Base-by-base conservation (phyloP, 2,888 invertebrate species). In the Lasioglossum figueresi region DNA sequence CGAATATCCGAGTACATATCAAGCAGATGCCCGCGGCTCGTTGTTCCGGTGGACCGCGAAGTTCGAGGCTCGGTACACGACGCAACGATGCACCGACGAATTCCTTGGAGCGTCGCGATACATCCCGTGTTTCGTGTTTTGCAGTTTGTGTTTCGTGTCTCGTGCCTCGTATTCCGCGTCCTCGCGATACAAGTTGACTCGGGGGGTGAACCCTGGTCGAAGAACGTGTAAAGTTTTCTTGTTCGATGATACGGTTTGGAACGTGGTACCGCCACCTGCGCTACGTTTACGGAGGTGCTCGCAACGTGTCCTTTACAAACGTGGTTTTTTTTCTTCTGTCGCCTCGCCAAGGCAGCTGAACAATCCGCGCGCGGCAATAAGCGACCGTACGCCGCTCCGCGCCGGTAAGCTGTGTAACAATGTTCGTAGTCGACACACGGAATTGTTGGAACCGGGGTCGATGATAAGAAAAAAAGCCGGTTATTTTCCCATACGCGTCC, bases 401-500 rank as follows among this genome's bases (percentile, higher is more conserved):
- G 19, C 59, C 34, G 23, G 43, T 43, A 27, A 68, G 37, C 37
- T 12, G 68, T 68, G 66, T 66, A 66, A 66, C 66, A 68, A 68
- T 14, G 70, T 68, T 68, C 52, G 84, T 70, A 77, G 74, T 83
- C 45, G 72, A 45, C 37, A 59, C 73, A 71, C 78, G 83, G 48
- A 73, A 70, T 70, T 31, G 52, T 5, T 34, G 74, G 31, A 19
- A 68, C 16, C 56, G 82, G 83, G 86, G 77, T 73, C 72, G 66
- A 59, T 91, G 93, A 93, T 93, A 93, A 93, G 90, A 87, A 81
- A 89, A 52, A 52, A 91, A 86, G 88, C 82, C 87, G 81, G 91
- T 91, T 91, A 92, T 88, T 92, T 93, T 93, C 92, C 92, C 92
- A 92, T 91, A 89, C 86, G 70, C 76, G 89, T 56, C 81, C 59